A percentile compares a stretch with the other conserved stretches of the same genome.
Conservation (phyloP, 2,888 invertebrate species). For the Laothoe populi region DNA sequence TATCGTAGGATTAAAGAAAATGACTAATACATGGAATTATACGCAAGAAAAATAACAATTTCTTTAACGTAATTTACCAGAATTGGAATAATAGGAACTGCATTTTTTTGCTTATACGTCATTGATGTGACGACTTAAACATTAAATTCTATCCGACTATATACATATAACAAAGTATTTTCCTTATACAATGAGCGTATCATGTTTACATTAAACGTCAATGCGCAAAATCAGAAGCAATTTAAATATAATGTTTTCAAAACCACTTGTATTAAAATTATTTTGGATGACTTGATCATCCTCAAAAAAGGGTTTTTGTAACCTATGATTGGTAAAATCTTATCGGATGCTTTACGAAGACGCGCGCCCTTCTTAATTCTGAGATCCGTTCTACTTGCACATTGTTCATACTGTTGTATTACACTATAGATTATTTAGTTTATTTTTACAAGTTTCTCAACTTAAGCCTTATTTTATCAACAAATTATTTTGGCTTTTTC, state of each 20-base stretch:
- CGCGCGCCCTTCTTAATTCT: no score
- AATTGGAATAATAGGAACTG: slow-evolving; percentile 4
- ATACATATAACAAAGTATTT: not conserved
- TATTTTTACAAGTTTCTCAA: no score
- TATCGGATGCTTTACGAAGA: no score
- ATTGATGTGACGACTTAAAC: not conserved
- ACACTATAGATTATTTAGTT: no score
- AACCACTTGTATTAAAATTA: not conserved
- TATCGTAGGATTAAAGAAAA: not conserved
- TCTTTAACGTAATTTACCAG: not conserved
- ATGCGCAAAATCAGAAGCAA: not conserved
- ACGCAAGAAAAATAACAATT: not conserved
- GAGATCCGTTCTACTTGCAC: no score
- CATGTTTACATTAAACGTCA: not conserved
- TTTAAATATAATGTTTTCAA: not conserved
- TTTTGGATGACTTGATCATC: no score
- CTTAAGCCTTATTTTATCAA: no score
- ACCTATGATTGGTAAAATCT: no score
- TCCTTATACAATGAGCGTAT: not conserved
- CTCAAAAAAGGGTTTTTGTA: no score
- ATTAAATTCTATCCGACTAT: not conserved
- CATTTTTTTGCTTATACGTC: not conserved
- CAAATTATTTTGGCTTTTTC: no score
- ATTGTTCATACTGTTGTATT: no score
- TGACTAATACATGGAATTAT: slow-evolving; percentile 17